phyloP scores from a whole-genome alignment of 2,888 invertebrate species.

The Kuschelorhynchus macadamiae region DNA sequence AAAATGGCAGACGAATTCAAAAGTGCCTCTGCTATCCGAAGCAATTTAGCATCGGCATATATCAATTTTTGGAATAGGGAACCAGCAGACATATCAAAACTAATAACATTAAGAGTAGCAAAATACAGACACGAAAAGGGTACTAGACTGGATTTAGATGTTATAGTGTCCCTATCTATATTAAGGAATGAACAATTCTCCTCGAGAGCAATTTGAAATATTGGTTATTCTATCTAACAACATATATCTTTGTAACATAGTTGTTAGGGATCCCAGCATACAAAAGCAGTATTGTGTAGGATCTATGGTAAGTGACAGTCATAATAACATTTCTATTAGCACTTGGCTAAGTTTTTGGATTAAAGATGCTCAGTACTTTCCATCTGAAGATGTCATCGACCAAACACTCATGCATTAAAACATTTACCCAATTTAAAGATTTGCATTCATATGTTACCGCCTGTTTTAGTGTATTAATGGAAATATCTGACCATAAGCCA shows the following conservation, averaged over 20 bases:
- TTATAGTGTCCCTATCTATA: slow-evolving; percentile 1
- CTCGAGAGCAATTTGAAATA: slow-evolving; percentile 1
- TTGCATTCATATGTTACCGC: slow-evolving; percentile 1
- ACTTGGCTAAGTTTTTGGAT: slow-evolving; percentile 5
- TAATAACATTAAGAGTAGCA: slow-evolving; percentile 7
- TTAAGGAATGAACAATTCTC: slow-evolving; percentile 1
- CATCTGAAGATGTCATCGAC: slow-evolving; percentile 4
- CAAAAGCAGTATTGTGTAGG: slow-evolving; percentile 4
- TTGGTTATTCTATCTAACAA: not conserved
- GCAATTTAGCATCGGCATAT: not conserved
- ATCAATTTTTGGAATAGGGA: slow-evolving; percentile 1
- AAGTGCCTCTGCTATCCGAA: not conserved
- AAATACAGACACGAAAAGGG: slow-evolving; percentile 2
- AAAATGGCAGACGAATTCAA: slow-evolving; percentile 1
- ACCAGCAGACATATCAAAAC: slow-evolving; percentile 4
- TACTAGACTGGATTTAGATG: not conserved
- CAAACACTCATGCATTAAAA: not conserved
- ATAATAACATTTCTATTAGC: slow-evolving; percentile 3
- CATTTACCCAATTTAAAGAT: slow-evolving; percentile 3
- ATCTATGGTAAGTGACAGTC: slow-evolving; percentile 3
- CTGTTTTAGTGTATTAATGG: slow-evolving; percentile 2
- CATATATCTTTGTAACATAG: slow-evolving; percentile 6
- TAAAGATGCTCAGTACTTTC: slow-evolving; percentile 3
- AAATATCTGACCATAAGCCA: not conserved
- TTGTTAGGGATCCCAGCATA: not conserved